Conservation (phyloP, 2,797 vertebrate species). For the Pseudochromis fuscus region DNA sequence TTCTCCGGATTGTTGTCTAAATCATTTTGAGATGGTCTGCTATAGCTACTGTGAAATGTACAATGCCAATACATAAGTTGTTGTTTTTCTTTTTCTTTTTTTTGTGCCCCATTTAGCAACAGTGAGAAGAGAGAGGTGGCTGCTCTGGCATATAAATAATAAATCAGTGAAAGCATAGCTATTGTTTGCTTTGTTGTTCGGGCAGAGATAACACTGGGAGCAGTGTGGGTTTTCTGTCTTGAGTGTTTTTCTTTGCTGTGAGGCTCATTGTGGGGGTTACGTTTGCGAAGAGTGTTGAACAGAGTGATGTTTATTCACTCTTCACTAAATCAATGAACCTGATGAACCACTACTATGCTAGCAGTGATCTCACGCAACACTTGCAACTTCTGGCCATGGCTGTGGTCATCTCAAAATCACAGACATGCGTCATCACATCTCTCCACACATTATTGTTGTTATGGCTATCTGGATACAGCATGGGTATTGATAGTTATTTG, state of each 20-base stretch:
- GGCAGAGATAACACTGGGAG: neutral
- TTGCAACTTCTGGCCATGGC: neutral
- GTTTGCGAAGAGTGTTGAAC: neutral
- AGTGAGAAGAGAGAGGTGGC: neutral
- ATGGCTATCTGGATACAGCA: neutral
- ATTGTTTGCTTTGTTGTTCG: slow-evolving; percentile 12
- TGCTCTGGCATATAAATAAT: slow-evolving; percentile 5
- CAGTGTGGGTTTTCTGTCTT: neutral
- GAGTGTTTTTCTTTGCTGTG: neutral
- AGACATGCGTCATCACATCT: neutral
- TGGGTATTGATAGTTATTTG: neutral
- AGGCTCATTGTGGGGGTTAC: neutral
- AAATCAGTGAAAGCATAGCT: slow-evolving; percentile 4
- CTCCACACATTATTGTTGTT: neutral
- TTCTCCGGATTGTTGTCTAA: slow-evolving; percentile 14
- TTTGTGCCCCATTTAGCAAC: neutral
- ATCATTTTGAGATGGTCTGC: slow-evolving; percentile 23
- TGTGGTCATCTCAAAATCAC: neutral
- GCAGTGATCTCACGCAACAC: slow-evolving; percentile 3
- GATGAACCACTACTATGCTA: slow-evolving; percentile 3
- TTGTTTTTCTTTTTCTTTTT: slow-evolving; percentile 3
- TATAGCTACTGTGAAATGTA: slow-evolving; percentile 24
- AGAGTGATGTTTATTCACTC: slow-evolving; percentile 34
- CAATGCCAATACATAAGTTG: slow-evolving; percentile 9
- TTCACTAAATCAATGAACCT: slow-evolving; percentile 21